A percentile compares a stretch with the other conserved stretches of the same genome.
Evolutionary conservation across 2,113 vertebrate species (phyloP).

Genomic region (Apistogramma diplotaenia): DNA sequence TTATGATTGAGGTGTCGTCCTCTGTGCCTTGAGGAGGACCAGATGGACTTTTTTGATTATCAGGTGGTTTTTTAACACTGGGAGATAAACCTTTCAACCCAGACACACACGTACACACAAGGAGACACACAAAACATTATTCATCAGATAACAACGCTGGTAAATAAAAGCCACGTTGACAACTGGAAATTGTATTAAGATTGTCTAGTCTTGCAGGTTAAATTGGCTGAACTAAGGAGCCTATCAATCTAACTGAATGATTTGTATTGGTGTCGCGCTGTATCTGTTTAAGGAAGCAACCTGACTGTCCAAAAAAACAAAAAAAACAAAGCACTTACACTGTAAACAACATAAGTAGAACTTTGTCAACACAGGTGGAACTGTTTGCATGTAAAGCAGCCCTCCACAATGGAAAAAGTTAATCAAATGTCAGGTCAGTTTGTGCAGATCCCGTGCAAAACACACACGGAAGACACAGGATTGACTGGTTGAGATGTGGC

Average conservation of each 20-base stretch:
- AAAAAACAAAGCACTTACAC: background rate
- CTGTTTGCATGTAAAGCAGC: background rate
- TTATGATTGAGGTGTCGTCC: constrained; percentile 21
- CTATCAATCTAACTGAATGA: background rate
- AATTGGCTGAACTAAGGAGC: background rate
- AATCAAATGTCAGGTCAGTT: background rate
- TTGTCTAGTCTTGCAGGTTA: background rate
- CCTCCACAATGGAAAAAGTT: background rate
- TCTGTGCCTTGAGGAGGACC: constrained; percentile 18
- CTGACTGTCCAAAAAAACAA: background rate
- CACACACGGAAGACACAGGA: background rate
- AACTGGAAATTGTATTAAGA: background rate
- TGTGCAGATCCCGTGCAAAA: background rate
- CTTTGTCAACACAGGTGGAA: background rate
- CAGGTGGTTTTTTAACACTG: constrained; percentile 24
- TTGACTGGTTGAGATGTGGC: background rate
- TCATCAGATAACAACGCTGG: background rate
- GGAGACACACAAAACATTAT: background rate
- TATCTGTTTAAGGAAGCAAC: background rate
- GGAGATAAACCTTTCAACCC: constrained; percentile 48
- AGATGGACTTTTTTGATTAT: constrained; percentile 29
- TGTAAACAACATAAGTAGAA: background rate
- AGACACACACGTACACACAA: background rate
- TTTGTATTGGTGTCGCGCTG: background rate
- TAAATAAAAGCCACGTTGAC: background rate